Percentiles rank a stretch among this genome's conserved stretches.
phyloP scores from a whole-genome alignment of 2,113 vertebrate species.

The Tachuris rubrigastra region DNA sequence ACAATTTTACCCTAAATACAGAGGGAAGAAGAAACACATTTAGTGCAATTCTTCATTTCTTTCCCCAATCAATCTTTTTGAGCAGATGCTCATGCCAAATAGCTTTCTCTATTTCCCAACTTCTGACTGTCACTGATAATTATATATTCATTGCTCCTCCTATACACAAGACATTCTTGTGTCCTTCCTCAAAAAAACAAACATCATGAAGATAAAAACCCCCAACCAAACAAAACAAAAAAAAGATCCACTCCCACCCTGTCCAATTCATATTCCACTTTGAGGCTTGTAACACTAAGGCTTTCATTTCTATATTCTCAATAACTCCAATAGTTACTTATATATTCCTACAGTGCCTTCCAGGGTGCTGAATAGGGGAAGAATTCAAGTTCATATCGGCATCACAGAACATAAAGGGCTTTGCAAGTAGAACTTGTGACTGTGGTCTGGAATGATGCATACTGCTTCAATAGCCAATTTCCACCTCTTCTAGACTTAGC shows the following conservation, averaged over 20 bases:
- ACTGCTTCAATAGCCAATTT: neutral
- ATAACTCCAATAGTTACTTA: neutral
- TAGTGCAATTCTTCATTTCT: neutral
- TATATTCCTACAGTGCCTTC: neutral
- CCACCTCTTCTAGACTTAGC: neutral
- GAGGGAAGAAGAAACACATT: neutral
- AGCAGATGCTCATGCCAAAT: neutral
- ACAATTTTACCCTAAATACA: conserved; percentile 93
- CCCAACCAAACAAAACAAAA: neutral
- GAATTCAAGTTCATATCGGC: neutral
- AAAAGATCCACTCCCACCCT: neutral
- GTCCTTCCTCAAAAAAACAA: neutral
- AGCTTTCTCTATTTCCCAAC: neutral
- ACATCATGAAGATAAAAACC: neutral
- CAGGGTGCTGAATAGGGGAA: neutral
- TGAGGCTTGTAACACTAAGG: neutral
- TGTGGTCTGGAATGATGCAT: neutral
- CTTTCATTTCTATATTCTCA: neutral
- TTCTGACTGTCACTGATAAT: neutral
- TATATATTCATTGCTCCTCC: neutral
- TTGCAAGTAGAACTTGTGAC: neutral
- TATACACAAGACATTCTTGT: neutral
- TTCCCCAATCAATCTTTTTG: neutral
- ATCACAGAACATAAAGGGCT: neutral
- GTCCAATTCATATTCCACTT: neutral